Evolutionary conservation across 2,888 invertebrate genomes (phyloP), one percentile per base, ranked within the genome.

Genomic region (Augochlorella aurata): DNA sequence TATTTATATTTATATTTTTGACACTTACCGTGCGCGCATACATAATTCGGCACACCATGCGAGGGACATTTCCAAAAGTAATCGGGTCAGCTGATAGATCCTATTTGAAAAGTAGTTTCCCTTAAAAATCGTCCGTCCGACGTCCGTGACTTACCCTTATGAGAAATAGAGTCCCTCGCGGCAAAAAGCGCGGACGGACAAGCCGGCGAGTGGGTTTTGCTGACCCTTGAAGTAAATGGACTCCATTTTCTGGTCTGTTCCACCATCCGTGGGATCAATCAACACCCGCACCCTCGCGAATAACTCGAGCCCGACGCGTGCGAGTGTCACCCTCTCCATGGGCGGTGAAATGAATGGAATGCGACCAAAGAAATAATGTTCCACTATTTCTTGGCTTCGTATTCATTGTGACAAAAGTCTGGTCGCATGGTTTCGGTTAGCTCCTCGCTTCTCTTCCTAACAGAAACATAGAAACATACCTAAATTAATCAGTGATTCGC

Each of bases 191-290:
- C 65, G 68, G 75, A 72, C 65, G 68, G 82, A 76, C 82, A 82
- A 45, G 45, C 29, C 45, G 38, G 21, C 29, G 61, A 68, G 75
- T 47, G 50, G 76, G 69, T 82, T 82, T 82, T 84, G 73, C 77
- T 74, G 74, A 73, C 44, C 74, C 73, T 63, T 38, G 70, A 84
- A 84, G 85, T 82, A 85, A 85, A 86, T 86, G 72, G 87, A 87
- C 38, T 79, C 77, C 72, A 87, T 85, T 85, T 75, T 71, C 76
- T 74, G 50, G 63, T 66, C 63, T 79, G 63, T 65, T 75, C 69
- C 52, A 67, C 61, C 58, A 45, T 50, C 21, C 61, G 63, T 74
- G 79, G 67, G 85, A 85, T 87, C 82, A 87, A 87, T 86, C 85
- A 85, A 85, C 84, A 24, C 71, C 65, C 68, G 47, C 65, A 21